Evolutionary conservation across 30 jellyfish, hydroid and myxozoan genomes (phyloP), one percentile per base, ranked within the genome.

Genomic region (Nemopilema nomurai): DNA sequence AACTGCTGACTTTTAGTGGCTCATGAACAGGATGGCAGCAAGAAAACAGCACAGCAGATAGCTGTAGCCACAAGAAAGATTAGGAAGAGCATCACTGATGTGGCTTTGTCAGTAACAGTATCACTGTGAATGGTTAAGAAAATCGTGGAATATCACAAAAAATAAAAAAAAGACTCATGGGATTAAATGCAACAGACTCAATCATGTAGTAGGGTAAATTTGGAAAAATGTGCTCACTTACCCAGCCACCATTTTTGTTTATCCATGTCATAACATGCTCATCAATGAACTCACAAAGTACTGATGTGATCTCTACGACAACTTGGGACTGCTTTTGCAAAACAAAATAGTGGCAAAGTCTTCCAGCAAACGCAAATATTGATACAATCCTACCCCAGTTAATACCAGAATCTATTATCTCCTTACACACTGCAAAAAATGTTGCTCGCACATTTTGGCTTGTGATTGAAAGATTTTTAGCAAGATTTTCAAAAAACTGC

Each of bases 211-310:
- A 20, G 67, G 16, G 16, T 17, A 52, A 52, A 52, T 52, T 52
- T 16, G n/a, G n/a, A n/a, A 3, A 25, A 25, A 64, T 3, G 31
- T 20, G 7, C 18, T 53, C 51, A 64, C 96, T 88, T 71, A 88
- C 96, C 97, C 97, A 90, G 33, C 97, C 97, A 4, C 97, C 97
- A 75, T 90, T 89, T 64, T 74, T 41, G 66, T 76, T 79, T 8
- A 90, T 79, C 97, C 97, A 90, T 13, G 67, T 62, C 84, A 89
- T 76, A 27, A 90, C 83, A 71, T 90, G 81, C 49, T 83, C 88
- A 50, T 79, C 70, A 24, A 90, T 52, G 69, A 83, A 90, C n/a
- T 62, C 89, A 28, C 80, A 65, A 7, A 90, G 77, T 28, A 77
- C 62, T 41, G 73, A 28, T 18, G 97, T 69, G 49, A 84, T 69